These are phyloP conservation scores for Nasonia oneida DNA, from an alignment of 2,888 invertebrate species.

Conservation along the genomic window DNA sequence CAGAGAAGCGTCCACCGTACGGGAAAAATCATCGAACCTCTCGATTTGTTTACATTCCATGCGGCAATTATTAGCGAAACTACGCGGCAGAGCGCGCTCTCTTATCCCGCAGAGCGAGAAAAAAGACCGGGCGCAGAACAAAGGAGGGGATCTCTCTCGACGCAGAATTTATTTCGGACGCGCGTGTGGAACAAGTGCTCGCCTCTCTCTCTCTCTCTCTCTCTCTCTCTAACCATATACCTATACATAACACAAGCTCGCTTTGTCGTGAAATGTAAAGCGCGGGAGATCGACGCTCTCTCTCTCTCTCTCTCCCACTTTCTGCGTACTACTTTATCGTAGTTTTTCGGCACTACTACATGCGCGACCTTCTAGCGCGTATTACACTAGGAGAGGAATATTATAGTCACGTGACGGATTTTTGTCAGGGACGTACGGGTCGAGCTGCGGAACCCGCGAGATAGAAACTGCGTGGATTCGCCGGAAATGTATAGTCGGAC, in stretches of 20 bases:
- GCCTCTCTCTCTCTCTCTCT: too few species aligned
- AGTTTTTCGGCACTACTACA: background rate
- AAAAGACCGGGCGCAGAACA: background rate
- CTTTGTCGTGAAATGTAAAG: background rate
- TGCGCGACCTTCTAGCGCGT: background rate
- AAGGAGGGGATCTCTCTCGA: background rate
- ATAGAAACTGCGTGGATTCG: too few species aligned
- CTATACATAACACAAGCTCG: background rate
- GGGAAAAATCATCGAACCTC: background rate
- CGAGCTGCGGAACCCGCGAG: background rate
- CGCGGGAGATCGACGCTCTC: background rate
- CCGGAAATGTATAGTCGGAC: too few species aligned
- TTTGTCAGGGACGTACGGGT: slow-evolving; percentile 43
- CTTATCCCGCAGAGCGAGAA: background rate
- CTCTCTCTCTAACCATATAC: background rate
- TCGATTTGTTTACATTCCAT: slow-evolving; percentile 47
- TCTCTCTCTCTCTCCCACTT: background rate
- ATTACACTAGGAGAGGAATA: background rate
- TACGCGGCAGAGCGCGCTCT: background rate
- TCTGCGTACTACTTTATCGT: background rate
- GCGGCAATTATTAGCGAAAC: background rate
- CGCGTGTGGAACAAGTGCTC: slow-evolving; percentile 12
- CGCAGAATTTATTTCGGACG: slow-evolving; percentile 45
- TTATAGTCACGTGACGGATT: slow-evolving; percentile 56
- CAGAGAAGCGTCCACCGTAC: background rate